Conservation (phyloP, 2,113 vertebrate species). For the Chascanopsetta lugubris region DNA sequence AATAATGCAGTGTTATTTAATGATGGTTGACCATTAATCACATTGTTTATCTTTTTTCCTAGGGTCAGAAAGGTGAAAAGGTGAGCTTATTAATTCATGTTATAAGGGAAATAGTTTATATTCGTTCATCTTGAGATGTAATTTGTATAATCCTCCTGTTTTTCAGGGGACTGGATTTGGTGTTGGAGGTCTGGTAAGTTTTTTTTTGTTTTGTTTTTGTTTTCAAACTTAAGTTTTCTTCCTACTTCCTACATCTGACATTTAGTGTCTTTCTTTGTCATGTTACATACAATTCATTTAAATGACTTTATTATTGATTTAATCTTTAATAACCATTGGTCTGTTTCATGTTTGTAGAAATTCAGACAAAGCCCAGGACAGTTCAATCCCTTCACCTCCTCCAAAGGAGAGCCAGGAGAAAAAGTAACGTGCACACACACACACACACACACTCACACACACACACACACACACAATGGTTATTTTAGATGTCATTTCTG, state of each 20-base stretch:
- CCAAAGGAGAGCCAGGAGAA: constrained; percentile 89
- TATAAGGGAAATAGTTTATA: neutral
- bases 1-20: neutral
- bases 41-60: constrained; percentile 41
- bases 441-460: neutral
- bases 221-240: no score
- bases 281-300: neutral
- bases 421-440: constrained; percentile 74
- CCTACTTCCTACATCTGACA: no score
- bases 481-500: no score
- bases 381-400: constrained; percentile 77
- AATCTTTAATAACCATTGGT: neutral
- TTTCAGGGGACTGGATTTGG: constrained; percentile 68
- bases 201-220: neutral
- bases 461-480: no score
- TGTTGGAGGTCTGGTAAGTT: constrained; percentile 80
- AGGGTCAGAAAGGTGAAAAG: constrained; percentile 87
- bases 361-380: constrained; percentile 70
- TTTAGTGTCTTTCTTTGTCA: neutral
- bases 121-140: neutral
- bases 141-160: neutral
- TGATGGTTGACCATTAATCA: constrained; percentile 9
- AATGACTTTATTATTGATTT: neutral
- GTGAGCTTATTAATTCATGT: constrained; percentile 55
- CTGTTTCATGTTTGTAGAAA: constrained; percentile 56